Evolutionary conservation across 2,888 invertebrate genomes (phyloP).

Genomic region (Agriopis aurantiaria): DNA sequence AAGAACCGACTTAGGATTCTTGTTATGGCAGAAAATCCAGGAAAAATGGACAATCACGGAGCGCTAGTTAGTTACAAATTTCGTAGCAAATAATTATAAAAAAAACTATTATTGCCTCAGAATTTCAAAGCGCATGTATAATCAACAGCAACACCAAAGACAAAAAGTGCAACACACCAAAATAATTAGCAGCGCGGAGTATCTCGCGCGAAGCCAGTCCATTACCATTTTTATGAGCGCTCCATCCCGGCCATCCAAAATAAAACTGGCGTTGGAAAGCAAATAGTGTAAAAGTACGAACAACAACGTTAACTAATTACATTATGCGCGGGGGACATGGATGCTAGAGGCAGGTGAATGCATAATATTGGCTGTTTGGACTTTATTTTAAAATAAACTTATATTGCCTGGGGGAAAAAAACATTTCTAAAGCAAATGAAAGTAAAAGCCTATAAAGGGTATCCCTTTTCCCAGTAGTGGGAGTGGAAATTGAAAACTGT

Average conservation of each 20-base stretch:
- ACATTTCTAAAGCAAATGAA: no score
- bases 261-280: constrained; percentile 37
- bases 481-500: no score
- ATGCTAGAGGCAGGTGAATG: constrained; percentile 16
- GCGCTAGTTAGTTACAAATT: no score
- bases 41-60: no score
- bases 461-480: no score
- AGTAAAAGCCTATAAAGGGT: no score
- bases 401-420: background rate
- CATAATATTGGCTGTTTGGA: background rate
- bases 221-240: constrained; percentile 50
- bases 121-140: constrained; percentile 3
- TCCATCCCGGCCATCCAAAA: constrained; percentile 22
- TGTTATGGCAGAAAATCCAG: no score
- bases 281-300: constrained; percentile 38
- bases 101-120: background rate
- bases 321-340: constrained; percentile 29
- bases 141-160: constrained; percentile 5
- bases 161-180: constrained; percentile 33
- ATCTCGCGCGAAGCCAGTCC: constrained; percentile 28
- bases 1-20: no score
- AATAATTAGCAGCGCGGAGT: constrained; percentile 38
- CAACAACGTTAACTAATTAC: constrained; percentile 41
- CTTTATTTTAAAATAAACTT: background rate
- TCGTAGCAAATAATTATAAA: background rate